These are phyloP conservation scores for Tipula helvola DNA, from an alignment of 2,888 invertebrate genomes.

Conservation along the genomic window DNA sequence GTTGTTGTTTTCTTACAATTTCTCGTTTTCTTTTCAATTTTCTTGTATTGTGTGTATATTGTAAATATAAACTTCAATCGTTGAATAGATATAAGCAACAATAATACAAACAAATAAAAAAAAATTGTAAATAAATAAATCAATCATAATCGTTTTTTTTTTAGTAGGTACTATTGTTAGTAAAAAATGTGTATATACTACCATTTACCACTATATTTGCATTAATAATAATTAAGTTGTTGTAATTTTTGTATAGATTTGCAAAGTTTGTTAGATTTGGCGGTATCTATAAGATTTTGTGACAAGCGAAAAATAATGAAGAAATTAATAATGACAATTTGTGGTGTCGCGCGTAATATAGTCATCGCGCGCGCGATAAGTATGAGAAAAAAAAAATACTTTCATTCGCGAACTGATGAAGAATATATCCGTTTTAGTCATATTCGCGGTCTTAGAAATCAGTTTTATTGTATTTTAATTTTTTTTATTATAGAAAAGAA, in stretches of 20 bases:
- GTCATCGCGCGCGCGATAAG: not conserved
- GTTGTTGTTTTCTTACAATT: not conserved
- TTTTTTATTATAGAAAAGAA: too few relatives aligned
- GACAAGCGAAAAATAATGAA: not conserved
- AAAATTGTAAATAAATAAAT: not conserved
- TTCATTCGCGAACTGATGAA: not conserved
- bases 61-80: not conserved
- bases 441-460: too few relatives aligned
- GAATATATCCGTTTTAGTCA: too few relatives aligned
- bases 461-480: too few relatives aligned
- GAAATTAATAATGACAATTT: not conserved
- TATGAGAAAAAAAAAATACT: not conserved
- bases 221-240: not conserved
- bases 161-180: not conserved
- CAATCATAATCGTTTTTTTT: not conserved
- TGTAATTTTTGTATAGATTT: not conserved
- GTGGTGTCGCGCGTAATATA: not conserved
- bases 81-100: not conserved
- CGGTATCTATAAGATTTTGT: not conserved
- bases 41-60: not conserved
- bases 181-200: not conserved
- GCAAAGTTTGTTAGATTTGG: not conserved
- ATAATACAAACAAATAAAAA: not conserved
- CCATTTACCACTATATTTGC: not conserved
- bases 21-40: not conserved